Evolutionary conservation across 2,797 vertebrate genomes (phyloP), one percentile per base, ranked within the genome.

Genomic region (Sebastes nivosus): DNA sequence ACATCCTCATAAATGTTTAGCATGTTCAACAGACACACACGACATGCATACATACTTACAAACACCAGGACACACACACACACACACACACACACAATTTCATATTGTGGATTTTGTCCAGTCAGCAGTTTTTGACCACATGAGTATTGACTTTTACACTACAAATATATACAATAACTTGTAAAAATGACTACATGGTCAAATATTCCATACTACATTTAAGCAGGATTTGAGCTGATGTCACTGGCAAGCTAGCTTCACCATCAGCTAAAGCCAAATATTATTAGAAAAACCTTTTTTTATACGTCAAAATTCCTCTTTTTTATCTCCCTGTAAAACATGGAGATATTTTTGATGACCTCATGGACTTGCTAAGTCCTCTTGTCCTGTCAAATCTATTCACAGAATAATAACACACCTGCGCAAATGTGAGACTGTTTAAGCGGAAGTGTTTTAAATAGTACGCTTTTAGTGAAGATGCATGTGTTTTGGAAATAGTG

Each of bases 1-100:
- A 75, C 81, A 87, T 81, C 72, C 81, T 86, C 67, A 81, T 88
- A 79, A 87, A 89, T 88, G 79, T 78, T 81, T 64, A 85, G 63
- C 59, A 54, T 75, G 72, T 27, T 18, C 64, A 6, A 30, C 54
- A 83, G 46, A 79, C 52, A 69, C 71, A 67, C 32, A 22, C 2
- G 20, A 55, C 34, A 14, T n/a, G 18, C 25, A 67, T 22, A 46
- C 13, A 60, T 20, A 74, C 38, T 42, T 42, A 6, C 66, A 42
- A 22, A 72, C 55, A 67, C n/a, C 8, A 42, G 13, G 52, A 46
- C 46, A 50, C 46, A 50, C 46, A 50, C 46, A 46, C 36, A 36
- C 42, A 50, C 42, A 50, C 46, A 50, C 42, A 46, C 34, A 34
- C 42, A 32, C 29, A 38, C 42, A 46, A 46, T 46, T 18, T 46